These are phyloP conservation scores for Hemiprocne comata DNA, from an alignment of 2,113 vertebrate species.

Conservation along the genomic window DNA sequence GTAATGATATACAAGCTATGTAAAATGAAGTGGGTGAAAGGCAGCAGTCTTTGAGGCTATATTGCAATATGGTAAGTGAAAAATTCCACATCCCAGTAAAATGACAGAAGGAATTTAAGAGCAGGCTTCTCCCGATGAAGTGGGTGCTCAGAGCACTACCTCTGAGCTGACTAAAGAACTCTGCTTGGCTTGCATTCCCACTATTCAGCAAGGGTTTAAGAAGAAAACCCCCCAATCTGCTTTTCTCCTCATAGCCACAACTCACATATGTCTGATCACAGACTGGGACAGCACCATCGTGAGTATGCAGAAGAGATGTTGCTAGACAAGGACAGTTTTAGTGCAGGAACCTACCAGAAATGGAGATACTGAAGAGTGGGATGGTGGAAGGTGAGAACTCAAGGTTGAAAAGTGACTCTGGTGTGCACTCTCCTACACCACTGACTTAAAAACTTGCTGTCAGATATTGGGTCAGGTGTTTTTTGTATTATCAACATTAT, in stretches of 20 bases:
- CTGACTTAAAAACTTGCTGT: not conserved
- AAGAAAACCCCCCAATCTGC: not conserved
- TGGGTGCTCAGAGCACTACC: not conserved
- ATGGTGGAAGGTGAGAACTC: not conserved
- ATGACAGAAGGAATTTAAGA: not conserved
- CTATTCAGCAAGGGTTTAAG: not conserved
- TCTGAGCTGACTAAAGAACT: not conserved
- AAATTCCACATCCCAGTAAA: not conserved
- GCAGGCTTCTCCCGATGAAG: not conserved
- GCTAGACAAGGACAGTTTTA: not conserved
- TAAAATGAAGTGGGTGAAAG: not conserved
- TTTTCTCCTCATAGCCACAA: not conserved
- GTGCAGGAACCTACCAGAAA: not conserved
- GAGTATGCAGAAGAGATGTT: not conserved
- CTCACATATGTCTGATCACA: not conserved
- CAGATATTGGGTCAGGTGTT: not conserved
- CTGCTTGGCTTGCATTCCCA: not conserved
- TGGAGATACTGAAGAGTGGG: not conserved
- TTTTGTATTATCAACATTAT: not conserved
- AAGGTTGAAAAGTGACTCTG: no score
- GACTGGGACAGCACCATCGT: not conserved
- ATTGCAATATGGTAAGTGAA: not conserved
- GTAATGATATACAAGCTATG: not conserved
- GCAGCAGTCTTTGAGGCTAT: not conserved
- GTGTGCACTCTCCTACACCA: not conserved